A percentile compares a stretch with the other conserved stretches of the same genome.
Conservation (phyloP, 2,888 invertebrate genomes). For the Coenonympha arcania region DNA sequence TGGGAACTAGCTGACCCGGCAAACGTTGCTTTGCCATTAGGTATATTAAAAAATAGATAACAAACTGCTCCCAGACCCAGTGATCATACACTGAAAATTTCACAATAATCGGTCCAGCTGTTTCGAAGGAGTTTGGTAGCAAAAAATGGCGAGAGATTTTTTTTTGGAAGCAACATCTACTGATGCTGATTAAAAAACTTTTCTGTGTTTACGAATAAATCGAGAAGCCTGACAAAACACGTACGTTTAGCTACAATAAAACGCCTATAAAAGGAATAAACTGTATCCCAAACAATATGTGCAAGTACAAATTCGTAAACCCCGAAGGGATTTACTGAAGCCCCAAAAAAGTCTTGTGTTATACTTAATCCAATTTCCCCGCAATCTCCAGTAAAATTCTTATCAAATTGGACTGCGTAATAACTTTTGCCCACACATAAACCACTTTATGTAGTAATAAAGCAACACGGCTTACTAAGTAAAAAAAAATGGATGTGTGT, state of each 20-base stretch:
- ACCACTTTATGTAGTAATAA: constrained; percentile 14
- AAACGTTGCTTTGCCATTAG: no score
- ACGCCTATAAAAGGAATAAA: constrained; percentile 9
- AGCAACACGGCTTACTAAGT: neutral
- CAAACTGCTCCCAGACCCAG: no score
- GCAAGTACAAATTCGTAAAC: constrained; percentile 10
- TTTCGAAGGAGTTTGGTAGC: no score
- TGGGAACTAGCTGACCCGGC: no score
- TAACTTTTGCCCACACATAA: constrained; percentile 14
- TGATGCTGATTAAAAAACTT: no score
- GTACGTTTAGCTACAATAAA: neutral
- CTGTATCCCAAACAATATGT: constrained; percentile 13
- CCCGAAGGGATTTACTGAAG: constrained; percentile 42
- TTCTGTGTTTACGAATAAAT: no score
- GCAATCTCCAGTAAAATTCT: constrained; percentile 34
- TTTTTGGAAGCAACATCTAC: no score
- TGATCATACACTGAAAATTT: no score
- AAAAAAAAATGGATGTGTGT: no score
- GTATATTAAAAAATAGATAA: no score
- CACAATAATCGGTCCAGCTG: no score
- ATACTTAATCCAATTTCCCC: constrained; percentile 52
- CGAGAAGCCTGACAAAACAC: neutral
- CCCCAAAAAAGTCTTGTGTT: constrained; percentile 40
- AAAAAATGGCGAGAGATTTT: no score
- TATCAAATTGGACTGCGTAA: constrained; percentile 32